Evolutionary conservation across 2,113 vertebrate genomes (phyloP), one percentile per base, ranked within the genome.

Genomic region (Aspiorhynchus laticeps): DNA sequence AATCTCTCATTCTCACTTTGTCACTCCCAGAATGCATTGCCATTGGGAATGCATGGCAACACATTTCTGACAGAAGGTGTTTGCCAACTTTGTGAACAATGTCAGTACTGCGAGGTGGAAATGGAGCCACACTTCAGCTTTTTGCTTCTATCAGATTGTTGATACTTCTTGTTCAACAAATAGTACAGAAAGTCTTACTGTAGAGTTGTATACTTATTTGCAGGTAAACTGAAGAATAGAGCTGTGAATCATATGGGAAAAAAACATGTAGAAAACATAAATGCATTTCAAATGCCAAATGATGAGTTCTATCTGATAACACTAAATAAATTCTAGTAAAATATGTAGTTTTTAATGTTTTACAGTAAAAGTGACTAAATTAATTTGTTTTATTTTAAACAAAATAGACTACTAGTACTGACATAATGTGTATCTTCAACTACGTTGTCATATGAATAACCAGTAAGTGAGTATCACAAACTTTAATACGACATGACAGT

Each of bases 1-100:
- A 65, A 83, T 67, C 24, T 46, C 26, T 67, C 59, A 82, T 82
- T 82, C 59, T 7, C 81, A 71, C 63, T 83, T 53, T 53, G 41
- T 83, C 43, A 14, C n/a, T 71, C 28, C 28, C 19, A 83, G 41
- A 83, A 71, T 51, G 21, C 80, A 83, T 17, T 81, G 38, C 15
- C 26, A 10, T 17, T 19, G 36, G 7, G 8, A 65, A 80, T 61
- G 33, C 33, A 41, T n/a, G 21, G 12, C 51, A 80, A 21, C 33
- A 26, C 79, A 24, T 41, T 80, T 80, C 36, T 41, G 33, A 41
- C 56, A 63, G 21, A 41, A 80, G 56, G 56, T 80, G 24, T 63
- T 26, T 79, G 51, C 53, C n/a, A 63, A 41, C 53, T 63, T n/a
- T 28, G 24, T 80, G 56, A 63, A 63, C 56, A 74, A 24, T 74